phyloP scores from a whole-genome alignment of 1,140 invertebrate species.

The Brachionus rubens region DNA sequence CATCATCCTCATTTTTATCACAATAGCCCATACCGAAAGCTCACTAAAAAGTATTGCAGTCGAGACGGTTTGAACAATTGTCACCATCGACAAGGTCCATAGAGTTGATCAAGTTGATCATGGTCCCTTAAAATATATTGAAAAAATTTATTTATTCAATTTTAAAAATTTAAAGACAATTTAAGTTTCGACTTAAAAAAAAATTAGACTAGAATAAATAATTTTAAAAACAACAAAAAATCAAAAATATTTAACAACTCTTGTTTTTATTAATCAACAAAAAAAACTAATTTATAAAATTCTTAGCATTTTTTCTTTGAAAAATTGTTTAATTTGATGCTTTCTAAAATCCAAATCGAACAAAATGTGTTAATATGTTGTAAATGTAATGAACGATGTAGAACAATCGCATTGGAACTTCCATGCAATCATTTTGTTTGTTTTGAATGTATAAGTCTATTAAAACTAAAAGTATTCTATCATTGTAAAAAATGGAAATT shows the following conservation, averaged over 20 bases:
- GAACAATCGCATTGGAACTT: background rate
- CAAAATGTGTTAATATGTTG: background rate
- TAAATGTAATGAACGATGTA: background rate
- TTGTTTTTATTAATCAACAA: too few relatives aligned
- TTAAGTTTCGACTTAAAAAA: background rate
- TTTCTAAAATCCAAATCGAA: constrained; percentile 5
- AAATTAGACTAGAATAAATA: too few relatives aligned
- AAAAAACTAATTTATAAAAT: background rate
- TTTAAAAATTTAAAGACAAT: background rate
- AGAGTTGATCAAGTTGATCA: too few relatives aligned
- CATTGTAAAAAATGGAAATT: constrained; percentile 31
- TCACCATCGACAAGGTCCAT: too few relatives aligned
- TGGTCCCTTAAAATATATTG: too few relatives aligned
- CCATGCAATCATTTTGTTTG: constrained; percentile 24
- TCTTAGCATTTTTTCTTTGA: background rate
- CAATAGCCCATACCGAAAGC: too few relatives aligned
- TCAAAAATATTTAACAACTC: too few relatives aligned
- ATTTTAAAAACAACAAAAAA: too few relatives aligned
- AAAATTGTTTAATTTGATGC: constrained; percentile 14
- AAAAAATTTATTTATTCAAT: background rate
- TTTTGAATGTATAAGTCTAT: background rate
- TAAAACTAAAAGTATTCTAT: constrained; percentile 10
- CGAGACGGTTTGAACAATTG: too few relatives aligned
- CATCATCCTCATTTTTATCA: too few relatives aligned
- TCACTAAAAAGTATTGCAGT: too few relatives aligned